phyloP scores from a whole-genome alignment of 1,140 invertebrate genomes.

The Penaeus vannamei region DNA sequence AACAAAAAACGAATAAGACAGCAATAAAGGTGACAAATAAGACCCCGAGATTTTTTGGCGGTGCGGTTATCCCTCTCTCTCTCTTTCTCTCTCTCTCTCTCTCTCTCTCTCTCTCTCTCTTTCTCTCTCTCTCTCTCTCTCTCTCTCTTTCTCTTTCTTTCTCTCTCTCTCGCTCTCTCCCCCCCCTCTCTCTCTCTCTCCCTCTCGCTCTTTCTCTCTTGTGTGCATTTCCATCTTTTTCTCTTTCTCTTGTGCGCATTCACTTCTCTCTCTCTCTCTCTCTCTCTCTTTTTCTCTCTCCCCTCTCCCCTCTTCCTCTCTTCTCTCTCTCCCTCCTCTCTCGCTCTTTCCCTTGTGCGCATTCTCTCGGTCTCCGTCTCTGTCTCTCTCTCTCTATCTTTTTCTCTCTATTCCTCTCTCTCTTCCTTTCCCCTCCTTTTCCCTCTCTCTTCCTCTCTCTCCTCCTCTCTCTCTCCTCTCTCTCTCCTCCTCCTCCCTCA shows the following conservation, averaged over 20 bases:
- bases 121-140: constrained; percentile 47
- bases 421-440: neutral
- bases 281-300: constrained; percentile 44
- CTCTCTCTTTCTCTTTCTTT: constrained; percentile 11
- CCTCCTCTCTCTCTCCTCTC: too few species aligned
- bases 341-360: neutral
- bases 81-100: constrained; percentile 43
- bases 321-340: constrained; percentile 41
- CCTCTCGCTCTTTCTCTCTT: neutral
- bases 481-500: too few species aligned
- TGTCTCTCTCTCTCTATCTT: constrained; percentile 29
- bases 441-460: too few species aligned
- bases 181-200: neutral
- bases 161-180: neutral
- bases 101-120: constrained; percentile 48
- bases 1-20: neutral
- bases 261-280: constrained; percentile 42
- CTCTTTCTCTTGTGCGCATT: constrained; percentile 4
- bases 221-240: constrained; percentile 1
- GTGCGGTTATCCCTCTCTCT: neutral
- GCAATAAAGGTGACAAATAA: neutral
- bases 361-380: constrained; percentile 21
- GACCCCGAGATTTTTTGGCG: neutral
- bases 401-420: neutral
- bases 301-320: constrained; percentile 27